A percentile compares a stretch with the other conserved stretches of the same genome.
These are phyloP conservation scores for Rallus limicola DNA, from an alignment of 2,113 vertebrate genomes.

Conservation along the genomic window DNA sequence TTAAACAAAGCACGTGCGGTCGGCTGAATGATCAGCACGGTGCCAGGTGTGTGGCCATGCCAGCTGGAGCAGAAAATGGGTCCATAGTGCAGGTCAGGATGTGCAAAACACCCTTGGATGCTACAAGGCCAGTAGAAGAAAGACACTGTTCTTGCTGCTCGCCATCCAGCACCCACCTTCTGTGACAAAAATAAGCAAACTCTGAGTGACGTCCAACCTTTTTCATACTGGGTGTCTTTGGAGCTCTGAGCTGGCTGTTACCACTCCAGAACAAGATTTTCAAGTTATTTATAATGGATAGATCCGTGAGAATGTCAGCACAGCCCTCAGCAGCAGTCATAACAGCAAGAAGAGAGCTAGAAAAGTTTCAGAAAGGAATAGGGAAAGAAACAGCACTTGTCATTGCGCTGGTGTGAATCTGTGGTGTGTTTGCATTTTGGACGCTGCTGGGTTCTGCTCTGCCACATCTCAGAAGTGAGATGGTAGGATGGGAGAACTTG, in stretches of 20 bases:
- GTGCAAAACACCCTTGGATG: background rate
- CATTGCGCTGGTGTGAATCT: background rate
- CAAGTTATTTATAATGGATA: background rate
- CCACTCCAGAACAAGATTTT: background rate
- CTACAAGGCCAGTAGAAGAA: background rate
- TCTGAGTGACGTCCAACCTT: background rate
- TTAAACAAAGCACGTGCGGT: background rate
- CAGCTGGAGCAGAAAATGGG: background rate
- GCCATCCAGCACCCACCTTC: background rate
- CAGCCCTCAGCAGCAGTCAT: background rate
- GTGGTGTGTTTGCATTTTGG: background rate
- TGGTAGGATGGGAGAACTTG: background rate
- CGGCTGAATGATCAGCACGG: background rate
- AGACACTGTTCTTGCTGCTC: background rate
- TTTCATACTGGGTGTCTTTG: background rate
- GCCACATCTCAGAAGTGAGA: rapidly evolving
- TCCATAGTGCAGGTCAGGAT: background rate
- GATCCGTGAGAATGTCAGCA: background rate
- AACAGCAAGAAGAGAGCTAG: background rate
- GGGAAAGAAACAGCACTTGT: background rate
- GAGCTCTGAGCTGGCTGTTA: background rate
- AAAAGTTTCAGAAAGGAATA: background rate
- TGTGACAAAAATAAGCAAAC: background rate
- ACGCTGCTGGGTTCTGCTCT: background rate
- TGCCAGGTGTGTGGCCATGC: background rate